Conservation (phyloP, 2,113 vertebrate genomes). For the Esox niger region DNA sequence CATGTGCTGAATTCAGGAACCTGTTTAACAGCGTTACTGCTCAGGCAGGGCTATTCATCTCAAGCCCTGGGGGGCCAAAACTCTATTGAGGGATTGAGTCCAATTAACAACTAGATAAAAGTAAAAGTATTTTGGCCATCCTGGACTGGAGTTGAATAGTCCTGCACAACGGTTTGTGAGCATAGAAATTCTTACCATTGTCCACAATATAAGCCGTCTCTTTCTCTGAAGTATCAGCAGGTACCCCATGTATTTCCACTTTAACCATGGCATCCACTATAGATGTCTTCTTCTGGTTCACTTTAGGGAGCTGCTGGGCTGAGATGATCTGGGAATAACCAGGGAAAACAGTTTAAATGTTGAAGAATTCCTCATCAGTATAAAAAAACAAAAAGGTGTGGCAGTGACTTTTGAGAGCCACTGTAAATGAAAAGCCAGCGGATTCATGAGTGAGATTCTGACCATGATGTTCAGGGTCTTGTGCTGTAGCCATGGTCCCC, state of each 20-base stretch:
- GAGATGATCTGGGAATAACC: constrained; percentile 81
- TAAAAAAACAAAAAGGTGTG: neutral
- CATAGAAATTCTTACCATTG: constrained; percentile 74
- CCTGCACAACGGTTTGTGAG: too few relatives aligned
- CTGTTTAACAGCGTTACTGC: neutral
- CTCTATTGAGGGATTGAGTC: too few relatives aligned
- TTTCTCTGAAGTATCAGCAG: constrained; percentile 71
- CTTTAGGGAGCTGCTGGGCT: constrained; percentile 93
- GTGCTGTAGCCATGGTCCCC: constrained; percentile 82
- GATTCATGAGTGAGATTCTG: constrained; percentile 13
- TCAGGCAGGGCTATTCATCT: too few relatives aligned
- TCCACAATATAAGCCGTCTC: constrained; percentile 78
- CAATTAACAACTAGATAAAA: too few relatives aligned
- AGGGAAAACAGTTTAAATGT: neutral
- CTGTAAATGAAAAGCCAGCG: neutral
- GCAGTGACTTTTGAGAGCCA: too few relatives aligned
- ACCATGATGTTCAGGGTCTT: constrained; percentile 87
- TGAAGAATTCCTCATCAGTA: neutral
- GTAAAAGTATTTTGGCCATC: too few relatives aligned
- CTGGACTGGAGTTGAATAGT: too few relatives aligned
- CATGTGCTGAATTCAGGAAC: neutral
- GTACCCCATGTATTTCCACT: constrained; percentile 81
- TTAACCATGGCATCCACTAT: constrained; percentile 90
- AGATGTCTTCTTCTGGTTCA: constrained; percentile 82
- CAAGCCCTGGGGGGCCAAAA: too few relatives aligned